Conservation (phyloP, 2,888 invertebrate genomes). For the Laothoe populi region DNA sequence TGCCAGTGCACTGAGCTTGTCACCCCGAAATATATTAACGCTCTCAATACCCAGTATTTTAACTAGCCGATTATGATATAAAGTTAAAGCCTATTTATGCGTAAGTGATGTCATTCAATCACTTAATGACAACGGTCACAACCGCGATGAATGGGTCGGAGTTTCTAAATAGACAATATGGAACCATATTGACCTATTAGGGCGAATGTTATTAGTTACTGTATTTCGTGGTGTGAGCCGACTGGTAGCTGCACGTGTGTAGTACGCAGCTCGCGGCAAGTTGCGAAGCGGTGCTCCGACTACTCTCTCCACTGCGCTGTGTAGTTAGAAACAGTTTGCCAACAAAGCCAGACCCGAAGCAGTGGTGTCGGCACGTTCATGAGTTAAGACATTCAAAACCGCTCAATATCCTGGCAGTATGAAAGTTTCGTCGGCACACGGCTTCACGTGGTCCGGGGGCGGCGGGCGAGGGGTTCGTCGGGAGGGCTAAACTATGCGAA, state of each 20-base stretch:
- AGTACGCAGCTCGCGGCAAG: constrained; percentile 36
- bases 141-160: not conserved
- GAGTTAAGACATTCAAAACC: constrained; percentile 86
- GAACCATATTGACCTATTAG: constrained; percentile 8
- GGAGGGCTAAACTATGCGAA: constrained; percentile 96
- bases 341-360: constrained; percentile 68
- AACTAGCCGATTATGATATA: not conserved
- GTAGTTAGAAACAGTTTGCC: constrained; percentile 72
- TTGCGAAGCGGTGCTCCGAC: constrained; percentile 50
- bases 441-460: constrained; percentile 83
- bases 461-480: constrained; percentile 83
- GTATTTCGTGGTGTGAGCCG: not conserved
- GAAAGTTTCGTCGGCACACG: constrained; percentile 84
- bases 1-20: no score
- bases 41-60: no score
- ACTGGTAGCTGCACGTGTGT: not conserved
- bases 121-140: not conserved
- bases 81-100: not conserved
- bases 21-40: no score
- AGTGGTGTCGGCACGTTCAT: constrained; percentile 74
- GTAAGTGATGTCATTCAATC: not conserved
- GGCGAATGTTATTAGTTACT: not conserved
- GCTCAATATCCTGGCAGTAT: constrained; percentile 84
- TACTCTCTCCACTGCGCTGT: constrained; percentile 57
- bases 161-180: not conserved